Conservation (phyloP, 2,888 invertebrate species). For the Ectropis crepuscularia region DNA sequence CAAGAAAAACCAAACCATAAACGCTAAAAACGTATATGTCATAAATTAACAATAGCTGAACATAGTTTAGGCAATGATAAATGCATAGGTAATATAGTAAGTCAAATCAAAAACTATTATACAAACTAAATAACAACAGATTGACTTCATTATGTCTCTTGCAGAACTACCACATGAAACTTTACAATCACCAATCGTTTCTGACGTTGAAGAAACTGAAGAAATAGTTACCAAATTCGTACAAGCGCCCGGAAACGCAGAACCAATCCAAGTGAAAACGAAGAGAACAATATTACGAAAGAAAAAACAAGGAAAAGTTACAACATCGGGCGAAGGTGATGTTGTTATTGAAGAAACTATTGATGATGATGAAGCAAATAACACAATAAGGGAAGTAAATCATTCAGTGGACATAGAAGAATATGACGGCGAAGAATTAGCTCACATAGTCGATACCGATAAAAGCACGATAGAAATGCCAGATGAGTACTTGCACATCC, state of each 20-base stretch:
- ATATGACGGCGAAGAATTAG: slow-evolving; percentile 59
- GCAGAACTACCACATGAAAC: slow-evolving; percentile 53
- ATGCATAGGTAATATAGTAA: too few species aligned
- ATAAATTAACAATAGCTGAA: too few species aligned
- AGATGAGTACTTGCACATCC: slow-evolving; percentile 62
- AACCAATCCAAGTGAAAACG: slow-evolving; percentile 83
- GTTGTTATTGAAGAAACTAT: slow-evolving; percentile 81
- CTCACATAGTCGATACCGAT: slow-evolving; percentile 49
- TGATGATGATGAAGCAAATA: slow-evolving; percentile 65
- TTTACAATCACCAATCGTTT: slow-evolving; percentile 63
- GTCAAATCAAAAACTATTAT: too few species aligned
- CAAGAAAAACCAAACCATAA: too few species aligned
- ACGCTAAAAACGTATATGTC: too few species aligned
- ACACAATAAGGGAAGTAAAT: slow-evolving; percentile 36
- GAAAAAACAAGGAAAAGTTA: slow-evolving; percentile 55
- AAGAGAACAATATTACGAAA: slow-evolving; percentile 83
- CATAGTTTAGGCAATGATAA: too few species aligned
- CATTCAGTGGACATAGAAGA: slow-evolving; percentile 75
- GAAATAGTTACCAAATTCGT: slow-evolving; percentile 86
- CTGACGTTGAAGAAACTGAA: slow-evolving; percentile 83
- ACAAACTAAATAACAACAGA: too few species aligned
- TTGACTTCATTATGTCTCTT: too few species aligned
- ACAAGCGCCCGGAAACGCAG: slow-evolving; percentile 76
- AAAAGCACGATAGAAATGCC: slow-evolving; percentile 70
- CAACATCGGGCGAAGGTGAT: slow-evolving; percentile 63